Conservation (phyloP, 2,888 invertebrate species). For the Cosmia pyralina region DNA sequence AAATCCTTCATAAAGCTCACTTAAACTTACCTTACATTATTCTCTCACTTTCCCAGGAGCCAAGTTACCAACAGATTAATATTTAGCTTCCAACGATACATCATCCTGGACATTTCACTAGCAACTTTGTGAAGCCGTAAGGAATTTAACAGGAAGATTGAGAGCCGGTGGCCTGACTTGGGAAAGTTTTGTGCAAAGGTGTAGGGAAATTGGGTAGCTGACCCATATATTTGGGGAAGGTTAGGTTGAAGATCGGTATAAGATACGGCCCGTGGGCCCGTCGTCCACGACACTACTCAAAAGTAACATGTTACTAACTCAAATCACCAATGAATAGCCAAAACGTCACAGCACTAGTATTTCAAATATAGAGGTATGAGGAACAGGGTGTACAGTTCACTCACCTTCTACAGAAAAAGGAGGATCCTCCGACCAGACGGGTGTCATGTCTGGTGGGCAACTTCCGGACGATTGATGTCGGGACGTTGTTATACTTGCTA, state of each 20-base stretch:
- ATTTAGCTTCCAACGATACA: slow-evolving; percentile 49
- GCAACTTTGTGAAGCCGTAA: slow-evolving; percentile 42
- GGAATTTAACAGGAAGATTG: slow-evolving; percentile 57
- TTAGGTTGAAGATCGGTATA: background rate
- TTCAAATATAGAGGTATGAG: background rate
- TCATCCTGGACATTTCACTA: slow-evolving; percentile 53
- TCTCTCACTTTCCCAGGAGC: slow-evolving; percentile 27
- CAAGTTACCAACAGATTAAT: slow-evolving; percentile 47
- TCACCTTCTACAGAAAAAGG: no score
- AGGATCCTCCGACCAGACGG: no score
- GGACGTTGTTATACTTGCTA: no score
- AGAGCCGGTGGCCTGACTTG: slow-evolving; percentile 28
- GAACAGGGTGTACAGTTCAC: no score
- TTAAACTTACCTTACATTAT: slow-evolving; percentile 16
- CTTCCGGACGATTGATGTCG: no score
- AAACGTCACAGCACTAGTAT: background rate
- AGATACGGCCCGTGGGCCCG: background rate
- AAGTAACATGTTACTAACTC: background rate
- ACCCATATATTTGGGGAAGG: background rate
- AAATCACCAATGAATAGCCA: background rate
- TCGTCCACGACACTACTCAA: no score
- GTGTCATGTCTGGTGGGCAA: no score
- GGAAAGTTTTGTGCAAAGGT: slow-evolving; percentile 32
- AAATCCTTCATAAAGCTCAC: slow-evolving; percentile 11
- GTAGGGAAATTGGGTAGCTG: background rate